Percentiles rank a stretch among this genome's conserved stretches.
Conservation (phyloP, 1,140 invertebrate species). For the Drosophila dunni region DNA sequence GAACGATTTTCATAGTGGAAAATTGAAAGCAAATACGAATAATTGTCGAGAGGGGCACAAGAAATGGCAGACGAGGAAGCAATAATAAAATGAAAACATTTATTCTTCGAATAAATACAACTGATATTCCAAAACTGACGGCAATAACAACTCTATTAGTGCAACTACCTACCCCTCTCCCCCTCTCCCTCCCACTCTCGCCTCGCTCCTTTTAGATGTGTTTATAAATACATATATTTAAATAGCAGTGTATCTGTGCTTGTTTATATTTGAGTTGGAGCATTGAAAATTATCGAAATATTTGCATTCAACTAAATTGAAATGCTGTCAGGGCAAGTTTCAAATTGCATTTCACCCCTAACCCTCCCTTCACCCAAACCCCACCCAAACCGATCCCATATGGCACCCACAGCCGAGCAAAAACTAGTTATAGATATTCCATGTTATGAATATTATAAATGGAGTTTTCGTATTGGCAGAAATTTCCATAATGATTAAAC, state of each 20-base stretch:
- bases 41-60: constrained; percentile 28
- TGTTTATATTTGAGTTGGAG: constrained; percentile 52
- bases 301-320: constrained; percentile 76
- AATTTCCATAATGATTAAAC: constrained; percentile 22
- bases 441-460: constrained; percentile 6
- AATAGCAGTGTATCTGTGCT: constrained; percentile 19
- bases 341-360: constrained; percentile 22
- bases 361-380: too few species aligned
- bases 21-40: constrained; percentile 58
- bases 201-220: not conserved
- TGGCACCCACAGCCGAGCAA: not conserved
- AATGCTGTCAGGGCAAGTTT: constrained; percentile 52
- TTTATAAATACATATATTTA: constrained; percentile 24
- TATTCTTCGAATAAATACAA: constrained; percentile 1
- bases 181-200: not conserved
- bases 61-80: constrained; percentile 15
- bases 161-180: not conserved
- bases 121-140: constrained; percentile 10
- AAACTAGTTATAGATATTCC: not conserved
- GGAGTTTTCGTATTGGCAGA: constrained; percentile 1
- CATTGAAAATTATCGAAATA: constrained; percentile 78
- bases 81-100: constrained; percentile 55
- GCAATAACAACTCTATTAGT: constrained; percentile 11
- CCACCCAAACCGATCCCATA: not conserved
- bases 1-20: not conserved